Evolutionary conservation across 2,888 invertebrate genomes (phyloP), one percentile per base, ranked within the genome.

Genomic region (Camptogramma bilineatum): DNA sequence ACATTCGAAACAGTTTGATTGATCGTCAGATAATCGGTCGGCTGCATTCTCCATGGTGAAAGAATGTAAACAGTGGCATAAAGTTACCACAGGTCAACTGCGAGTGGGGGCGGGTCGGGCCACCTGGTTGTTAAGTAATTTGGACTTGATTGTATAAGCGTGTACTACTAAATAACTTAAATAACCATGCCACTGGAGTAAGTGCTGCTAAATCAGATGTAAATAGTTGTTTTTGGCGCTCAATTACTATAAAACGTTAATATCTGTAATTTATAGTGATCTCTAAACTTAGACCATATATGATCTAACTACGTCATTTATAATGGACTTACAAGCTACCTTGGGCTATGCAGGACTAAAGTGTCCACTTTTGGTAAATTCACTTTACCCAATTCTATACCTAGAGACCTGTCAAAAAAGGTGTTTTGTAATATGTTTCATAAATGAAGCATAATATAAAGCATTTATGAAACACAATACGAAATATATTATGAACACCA

Each of bases 21-120:
- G 80, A 78, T 82, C 77, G 76, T 54, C 52, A 54, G 64, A 48
- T 51, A 69, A 70, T 72, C 66, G 70, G 67, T 64, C 39, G 72
- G 57, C 70, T 74, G 82, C 83, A 82, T 76, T 90, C 90, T 82
- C 91, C 91, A 91, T 91, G 91, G 91, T 87, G 91, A 91, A 85
- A 76, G 82, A 83, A 86, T 80, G 87, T 88, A 88, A 90, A 91
- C 91, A 91, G 64, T 76, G 69, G 58, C 51, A 59, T 59, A 28
- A 68, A 72, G 70, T 69, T 73, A 72, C 76, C 73, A 67, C 60
- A 46, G 52, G 51, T 62, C 48, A 54, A 52, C 54, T 31, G 42
- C 19, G 21, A 66, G 66, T 31, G 50, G 54, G 65, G 64, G 65
- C 13, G 34, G 13, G 34, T 28, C 46, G 62, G 51, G 19, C 53